A percentile compares a stretch with the other conserved stretches of the same genome.
These are phyloP conservation scores for Arizona elegans DNA, from an alignment of 2,113 vertebrate genomes.

Conservation along the genomic window DNA sequence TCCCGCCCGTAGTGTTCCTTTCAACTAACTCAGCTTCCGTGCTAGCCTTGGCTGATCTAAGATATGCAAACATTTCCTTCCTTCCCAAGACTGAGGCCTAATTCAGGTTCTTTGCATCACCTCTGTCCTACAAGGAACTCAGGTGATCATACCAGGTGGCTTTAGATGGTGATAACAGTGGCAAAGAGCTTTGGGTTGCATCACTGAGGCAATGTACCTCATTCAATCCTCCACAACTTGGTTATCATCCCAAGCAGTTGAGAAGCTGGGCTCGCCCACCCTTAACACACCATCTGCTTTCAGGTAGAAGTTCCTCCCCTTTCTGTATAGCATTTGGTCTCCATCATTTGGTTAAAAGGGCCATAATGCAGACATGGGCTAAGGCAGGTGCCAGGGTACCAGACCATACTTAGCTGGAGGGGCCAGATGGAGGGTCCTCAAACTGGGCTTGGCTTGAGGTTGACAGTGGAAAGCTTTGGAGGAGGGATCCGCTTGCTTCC, in stretches of 20 bases:
- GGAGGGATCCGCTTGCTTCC: slow-evolving; percentile 40
- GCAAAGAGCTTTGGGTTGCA: neutral
- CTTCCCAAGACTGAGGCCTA: neutral
- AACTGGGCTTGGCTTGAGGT: fast-evolving
- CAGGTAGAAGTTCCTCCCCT: neutral
- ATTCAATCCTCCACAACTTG: neutral
- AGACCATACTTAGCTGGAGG: neutral
- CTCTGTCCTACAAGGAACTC: neutral
- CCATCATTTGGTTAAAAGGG: neutral
- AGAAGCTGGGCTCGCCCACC: slow-evolving; percentile 37
- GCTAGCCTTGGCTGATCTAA: neutral
- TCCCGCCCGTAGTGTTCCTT: neutral
- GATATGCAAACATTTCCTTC: neutral
- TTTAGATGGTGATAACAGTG: neutral
- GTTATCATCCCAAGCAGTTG: slow-evolving; percentile 41
- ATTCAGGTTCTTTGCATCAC: neutral
- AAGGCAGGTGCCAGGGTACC: neutral
- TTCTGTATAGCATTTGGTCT: neutral
- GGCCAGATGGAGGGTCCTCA: neutral
- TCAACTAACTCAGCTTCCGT: neutral
- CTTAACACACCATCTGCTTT: neutral
- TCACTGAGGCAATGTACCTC: neutral
- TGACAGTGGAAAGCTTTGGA: slow-evolving; percentile 36
- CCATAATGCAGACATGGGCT: neutral
- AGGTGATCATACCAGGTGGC: neutral